Base-by-base conservation (phyloP, 2,113 vertebrate genomes). In the Phalacrocorax aristotelis region DNA sequence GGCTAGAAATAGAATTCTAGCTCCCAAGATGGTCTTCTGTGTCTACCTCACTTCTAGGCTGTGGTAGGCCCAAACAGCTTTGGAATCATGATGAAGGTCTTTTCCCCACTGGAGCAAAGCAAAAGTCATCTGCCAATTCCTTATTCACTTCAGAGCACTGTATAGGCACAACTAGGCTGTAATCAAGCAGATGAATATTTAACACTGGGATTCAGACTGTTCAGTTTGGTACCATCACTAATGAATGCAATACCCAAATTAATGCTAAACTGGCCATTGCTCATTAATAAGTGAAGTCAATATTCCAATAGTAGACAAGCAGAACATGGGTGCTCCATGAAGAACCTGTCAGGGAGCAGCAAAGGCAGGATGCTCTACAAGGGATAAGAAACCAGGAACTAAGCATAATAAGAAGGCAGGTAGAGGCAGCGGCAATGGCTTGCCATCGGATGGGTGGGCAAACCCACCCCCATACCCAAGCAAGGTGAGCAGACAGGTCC, bases 351-450 rank as follows among this genome's bases (percentile, higher is more conserved):
- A 55, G 10, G 22, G 10, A 85, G 18, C 29, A 36, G 44, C 29
- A 52, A 69, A 44, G 32, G 17, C 55, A 76, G 9, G 25, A 64
- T 44, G 16, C 6, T 48, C 70, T 36, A 11, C 13, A 68, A 51
- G 20, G 19, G 49, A 57, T 2, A 3, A 66, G 25, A 68, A 80
- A 34, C 15, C 6, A 3, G 25, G 10, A 48, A 20, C 8, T 3
- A 4, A 69, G 19, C 4, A 7, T 4, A 18, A 3, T 42, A 49
- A 52, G 0, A 0, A 84, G 19, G 21, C 6, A 52, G 44, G 27
- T 19, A 91, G 27, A 78, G 14, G 52, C 46, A 72, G 25, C 7
- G 20, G 52, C 40, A 72, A 21, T 8, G 20, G 49, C 26, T 74
- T 6, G 2, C 55, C 62, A 65, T 42, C 2, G 1, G 26, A 58